phyloP scores from a whole-genome alignment of 2,113 vertebrate genomes.

The Chloebia gouldiae region DNA sequence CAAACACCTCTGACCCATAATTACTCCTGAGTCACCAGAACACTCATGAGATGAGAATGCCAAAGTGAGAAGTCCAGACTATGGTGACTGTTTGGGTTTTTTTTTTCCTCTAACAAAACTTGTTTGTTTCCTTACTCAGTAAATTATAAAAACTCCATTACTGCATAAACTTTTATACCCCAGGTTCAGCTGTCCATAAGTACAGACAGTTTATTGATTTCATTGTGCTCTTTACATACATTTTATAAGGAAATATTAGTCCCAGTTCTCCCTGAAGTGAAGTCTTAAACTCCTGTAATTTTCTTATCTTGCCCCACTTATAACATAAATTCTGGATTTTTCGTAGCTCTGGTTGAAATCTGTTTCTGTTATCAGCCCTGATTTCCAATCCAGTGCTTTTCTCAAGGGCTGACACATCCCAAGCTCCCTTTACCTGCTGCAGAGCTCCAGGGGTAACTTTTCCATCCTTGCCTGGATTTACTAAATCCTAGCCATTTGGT shows the following conservation, averaged over 20 bases:
- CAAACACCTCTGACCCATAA: not conserved
- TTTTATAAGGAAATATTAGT: not conserved
- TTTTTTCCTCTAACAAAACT: not conserved
- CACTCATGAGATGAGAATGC: accelerated
- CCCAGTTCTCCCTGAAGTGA: not conserved
- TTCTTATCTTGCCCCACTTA: not conserved
- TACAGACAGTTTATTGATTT: not conserved
- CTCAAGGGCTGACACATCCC: not conserved
- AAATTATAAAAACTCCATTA: not conserved
- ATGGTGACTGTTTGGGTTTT: not conserved
- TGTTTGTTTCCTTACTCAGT: not conserved
- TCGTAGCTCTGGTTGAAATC: not conserved
- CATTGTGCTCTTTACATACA: not conserved
- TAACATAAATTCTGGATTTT: not conserved
- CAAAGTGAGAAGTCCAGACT: not conserved
- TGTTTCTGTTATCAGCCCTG: not conserved
- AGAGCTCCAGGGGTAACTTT: not conserved
- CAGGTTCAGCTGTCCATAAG: not conserved
- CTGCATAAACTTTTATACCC: not conserved
- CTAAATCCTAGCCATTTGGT: not conserved
- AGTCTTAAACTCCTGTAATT: not conserved
- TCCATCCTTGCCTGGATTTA: not conserved
- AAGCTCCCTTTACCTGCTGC: not conserved
- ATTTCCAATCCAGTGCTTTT: not conserved
- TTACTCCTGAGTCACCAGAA: not conserved